Conservation (phyloP, 2,113 vertebrate genomes). For the Saccopteryx leptura region DNA sequence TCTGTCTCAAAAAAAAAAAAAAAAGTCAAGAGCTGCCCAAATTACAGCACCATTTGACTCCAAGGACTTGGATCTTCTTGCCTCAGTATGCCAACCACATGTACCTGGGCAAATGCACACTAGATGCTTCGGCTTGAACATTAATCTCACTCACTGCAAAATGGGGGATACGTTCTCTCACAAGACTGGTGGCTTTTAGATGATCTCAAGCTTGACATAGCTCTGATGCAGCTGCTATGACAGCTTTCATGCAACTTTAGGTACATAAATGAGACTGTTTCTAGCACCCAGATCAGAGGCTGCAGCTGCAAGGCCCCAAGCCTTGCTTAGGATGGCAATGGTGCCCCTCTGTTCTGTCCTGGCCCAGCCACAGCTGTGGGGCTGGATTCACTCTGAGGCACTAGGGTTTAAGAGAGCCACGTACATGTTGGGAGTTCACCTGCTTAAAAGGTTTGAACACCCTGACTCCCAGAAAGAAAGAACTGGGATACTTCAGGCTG, state of each 20-base stretch:
- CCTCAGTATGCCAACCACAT: fast-evolving
- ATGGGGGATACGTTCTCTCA: background rate
- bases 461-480: background rate
- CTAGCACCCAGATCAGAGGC: fast-evolving
- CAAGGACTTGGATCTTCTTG: background rate
- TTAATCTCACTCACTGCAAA: background rate
- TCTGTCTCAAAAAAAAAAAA: too few relatives aligned
- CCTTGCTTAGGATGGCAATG: fast-evolving
- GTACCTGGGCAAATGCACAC: fast-evolving
- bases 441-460: background rate
- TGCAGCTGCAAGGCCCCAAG: fast-evolving
- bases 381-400: background rate
- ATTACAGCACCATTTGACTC: background rate
- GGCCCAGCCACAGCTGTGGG: background rate
- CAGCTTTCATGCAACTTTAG: fast-evolving
- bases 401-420: background rate
- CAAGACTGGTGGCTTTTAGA: background rate
- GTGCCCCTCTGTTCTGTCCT: background rate
- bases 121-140: fast-evolving
- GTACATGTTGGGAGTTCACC: too few relatives aligned
- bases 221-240: fast-evolving
- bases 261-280: fast-evolving
- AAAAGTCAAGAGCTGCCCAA: background rate
- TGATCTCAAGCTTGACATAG: background rate
- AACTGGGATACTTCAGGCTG: fast-evolving